These are phyloP conservation scores for Stercorarius parasiticus DNA, from an alignment of 2,113 vertebrate genomes.

Conservation along the genomic window DNA sequence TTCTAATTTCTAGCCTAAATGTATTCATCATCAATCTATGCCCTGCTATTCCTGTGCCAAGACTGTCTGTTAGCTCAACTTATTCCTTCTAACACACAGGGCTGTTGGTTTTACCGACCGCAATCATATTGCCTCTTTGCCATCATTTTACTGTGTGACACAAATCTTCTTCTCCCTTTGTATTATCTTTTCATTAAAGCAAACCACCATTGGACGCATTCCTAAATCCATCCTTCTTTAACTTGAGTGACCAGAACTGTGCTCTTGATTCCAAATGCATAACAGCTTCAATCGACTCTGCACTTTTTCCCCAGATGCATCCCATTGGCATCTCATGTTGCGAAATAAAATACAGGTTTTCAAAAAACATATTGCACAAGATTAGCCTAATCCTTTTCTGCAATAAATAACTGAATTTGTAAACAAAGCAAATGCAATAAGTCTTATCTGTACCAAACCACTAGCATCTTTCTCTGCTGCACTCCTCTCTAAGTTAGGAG, in stretches of 20 bases:
- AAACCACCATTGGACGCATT: not conserved
- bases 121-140: not conserved
- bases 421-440: not conserved
- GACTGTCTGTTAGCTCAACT: not conserved
- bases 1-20: not conserved
- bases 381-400: not conserved
- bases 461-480: not conserved
- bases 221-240: not conserved
- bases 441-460: not conserved
- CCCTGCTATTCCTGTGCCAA: not conserved
- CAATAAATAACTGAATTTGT: not conserved
- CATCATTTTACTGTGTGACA: not conserved
- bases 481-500: not conserved
- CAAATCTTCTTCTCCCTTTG: not conserved
- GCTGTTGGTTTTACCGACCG: not conserved
- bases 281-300: not conserved
- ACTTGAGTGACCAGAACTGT: not conserved
- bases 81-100: not conserved
- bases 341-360: not conserved
- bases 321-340: not conserved
- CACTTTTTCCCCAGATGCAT: not conserved
- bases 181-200: not conserved
- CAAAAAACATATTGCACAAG: not conserved
- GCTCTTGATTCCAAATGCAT: not conserved
- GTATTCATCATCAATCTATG: not conserved